Evolutionary conservation across 2,888 invertebrate genomes (phyloP).

Genomic region (Amiota mariae): DNA sequence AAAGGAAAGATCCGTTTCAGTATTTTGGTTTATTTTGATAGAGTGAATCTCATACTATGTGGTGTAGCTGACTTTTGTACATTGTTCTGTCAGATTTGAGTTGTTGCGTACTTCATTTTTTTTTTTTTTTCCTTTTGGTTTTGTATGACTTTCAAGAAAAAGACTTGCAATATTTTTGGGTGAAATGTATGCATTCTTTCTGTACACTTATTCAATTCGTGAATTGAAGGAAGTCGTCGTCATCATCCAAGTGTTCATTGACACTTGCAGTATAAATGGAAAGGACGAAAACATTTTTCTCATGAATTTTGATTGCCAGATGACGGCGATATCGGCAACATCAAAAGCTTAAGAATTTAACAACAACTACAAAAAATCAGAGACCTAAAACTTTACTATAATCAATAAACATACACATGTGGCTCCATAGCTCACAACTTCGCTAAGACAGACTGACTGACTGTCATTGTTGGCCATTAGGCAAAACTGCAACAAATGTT

Average conservation of each 20-base stretch:
- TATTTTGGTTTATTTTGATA: not conserved
- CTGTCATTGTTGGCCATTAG: slow-evolving; percentile 46
- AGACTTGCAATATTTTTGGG: slow-evolving; percentile 1
- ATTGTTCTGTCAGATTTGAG: slow-evolving; percentile 58
- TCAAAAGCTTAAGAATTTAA: not conserved
- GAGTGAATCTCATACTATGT: not conserved
- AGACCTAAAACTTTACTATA: not conserved
- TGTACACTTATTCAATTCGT: not conserved
- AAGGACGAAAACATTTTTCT: slow-evolving; percentile 3
- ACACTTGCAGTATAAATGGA: not conserved
- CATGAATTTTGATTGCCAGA: slow-evolving; percentile 1
- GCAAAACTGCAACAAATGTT: slow-evolving; percentile 24
- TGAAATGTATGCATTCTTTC: slow-evolving; percentile 7
- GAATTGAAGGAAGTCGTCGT: slow-evolving; percentile 4
- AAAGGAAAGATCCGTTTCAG: slow-evolving; percentile 9
- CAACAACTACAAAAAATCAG: not conserved
- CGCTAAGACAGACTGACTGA: no score
- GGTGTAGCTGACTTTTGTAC: slow-evolving; percentile 31
- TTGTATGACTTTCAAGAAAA: not conserved
- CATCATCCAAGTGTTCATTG: slow-evolving; percentile 8
- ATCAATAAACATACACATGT: slow-evolving; percentile 7
- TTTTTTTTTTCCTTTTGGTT: not conserved
- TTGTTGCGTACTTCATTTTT: slow-evolving; percentile 5
- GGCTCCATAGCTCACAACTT: slow-evolving; percentile 32
- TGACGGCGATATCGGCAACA: not conserved